A percentile compares a stretch with the other conserved stretches of the same genome.
phyloP scores from a whole-genome alignment of 2,113 vertebrate genomes.

The Pheucticus melanocephalus region DNA sequence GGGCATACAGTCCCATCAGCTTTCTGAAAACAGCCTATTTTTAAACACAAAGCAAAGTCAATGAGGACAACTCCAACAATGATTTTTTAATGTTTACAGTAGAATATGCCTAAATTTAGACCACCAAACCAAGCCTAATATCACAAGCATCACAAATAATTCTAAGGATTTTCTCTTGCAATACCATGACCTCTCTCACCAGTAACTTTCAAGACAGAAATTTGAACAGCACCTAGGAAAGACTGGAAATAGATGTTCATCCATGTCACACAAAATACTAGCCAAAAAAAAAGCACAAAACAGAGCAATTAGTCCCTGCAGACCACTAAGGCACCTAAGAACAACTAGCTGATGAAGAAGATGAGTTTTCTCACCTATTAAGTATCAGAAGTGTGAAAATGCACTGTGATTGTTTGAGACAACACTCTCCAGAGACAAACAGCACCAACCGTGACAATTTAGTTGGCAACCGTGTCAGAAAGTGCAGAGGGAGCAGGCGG shows the following conservation, averaged over 20 bases:
- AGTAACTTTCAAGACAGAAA: background rate
- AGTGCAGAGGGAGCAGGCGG: background rate
- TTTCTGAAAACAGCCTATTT: slow-evolving; percentile 24
- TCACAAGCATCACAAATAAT: background rate
- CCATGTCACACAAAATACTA: background rate
- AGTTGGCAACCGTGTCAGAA: background rate
- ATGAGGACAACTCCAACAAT: background rate
- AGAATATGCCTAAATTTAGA: background rate
- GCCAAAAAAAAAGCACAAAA: fast-evolving
- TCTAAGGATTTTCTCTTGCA: background rate
- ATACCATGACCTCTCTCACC: background rate
- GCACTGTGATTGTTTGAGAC: background rate
- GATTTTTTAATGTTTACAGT: background rate
- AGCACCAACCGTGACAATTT: background rate
- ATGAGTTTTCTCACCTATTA: background rate
- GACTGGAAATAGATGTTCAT: background rate
- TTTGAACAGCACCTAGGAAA: background rate
- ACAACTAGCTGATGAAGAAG: background rate
- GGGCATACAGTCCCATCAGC: background rate
- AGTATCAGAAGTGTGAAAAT: background rate
- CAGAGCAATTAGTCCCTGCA: background rate
- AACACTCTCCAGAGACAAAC: background rate
- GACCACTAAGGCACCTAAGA: background rate
- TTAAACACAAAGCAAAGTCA: slow-evolving; percentile 20
- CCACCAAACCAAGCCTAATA: background rate